Percentiles rank a stretch among this genome's conserved stretches.
Evolutionary conservation across 2,113 vertebrate species (phyloP).

Genomic region (Lamprotornis superbus): DNA sequence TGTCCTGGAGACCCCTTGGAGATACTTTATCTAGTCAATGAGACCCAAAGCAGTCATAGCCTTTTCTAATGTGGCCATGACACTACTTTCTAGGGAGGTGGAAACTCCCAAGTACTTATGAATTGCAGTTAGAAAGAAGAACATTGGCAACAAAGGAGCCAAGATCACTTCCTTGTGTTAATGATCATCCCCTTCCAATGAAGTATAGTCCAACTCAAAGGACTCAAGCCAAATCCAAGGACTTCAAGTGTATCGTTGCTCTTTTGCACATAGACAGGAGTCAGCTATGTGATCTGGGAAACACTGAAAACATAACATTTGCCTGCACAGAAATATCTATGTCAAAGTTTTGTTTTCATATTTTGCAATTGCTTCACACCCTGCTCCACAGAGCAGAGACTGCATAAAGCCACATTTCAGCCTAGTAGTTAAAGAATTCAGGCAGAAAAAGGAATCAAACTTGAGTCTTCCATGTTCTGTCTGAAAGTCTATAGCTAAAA

Average conservation of each 20-base stretch:
- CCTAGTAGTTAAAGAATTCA: neutral
- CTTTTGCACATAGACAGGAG: neutral
- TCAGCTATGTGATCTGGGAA: neutral
- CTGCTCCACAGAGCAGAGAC: neutral
- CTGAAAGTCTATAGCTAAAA: neutral
- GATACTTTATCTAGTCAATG: neutral
- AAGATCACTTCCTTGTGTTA: neutral
- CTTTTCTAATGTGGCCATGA: neutral
- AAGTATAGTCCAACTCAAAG: neutral
- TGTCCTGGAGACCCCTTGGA: neutral
- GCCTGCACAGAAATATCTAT: neutral
- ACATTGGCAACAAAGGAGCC: neutral
- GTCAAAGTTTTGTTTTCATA: neutral
- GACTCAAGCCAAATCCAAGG: neutral
- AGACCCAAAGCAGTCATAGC: neutral
- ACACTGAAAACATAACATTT: neutral
- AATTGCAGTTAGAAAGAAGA: neutral
- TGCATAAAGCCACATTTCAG: neutral
- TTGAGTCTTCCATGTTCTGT: neutral
- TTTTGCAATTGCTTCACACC: neutral
- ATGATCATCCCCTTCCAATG: neutral
- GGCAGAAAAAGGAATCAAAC: neutral
- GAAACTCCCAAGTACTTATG: neutral
- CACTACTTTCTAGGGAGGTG: neutral
- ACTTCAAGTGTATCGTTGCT: rapidly evolving